Conservation (phyloP, 1,140 invertebrate species). For the Phocides pigmalion region DNA sequence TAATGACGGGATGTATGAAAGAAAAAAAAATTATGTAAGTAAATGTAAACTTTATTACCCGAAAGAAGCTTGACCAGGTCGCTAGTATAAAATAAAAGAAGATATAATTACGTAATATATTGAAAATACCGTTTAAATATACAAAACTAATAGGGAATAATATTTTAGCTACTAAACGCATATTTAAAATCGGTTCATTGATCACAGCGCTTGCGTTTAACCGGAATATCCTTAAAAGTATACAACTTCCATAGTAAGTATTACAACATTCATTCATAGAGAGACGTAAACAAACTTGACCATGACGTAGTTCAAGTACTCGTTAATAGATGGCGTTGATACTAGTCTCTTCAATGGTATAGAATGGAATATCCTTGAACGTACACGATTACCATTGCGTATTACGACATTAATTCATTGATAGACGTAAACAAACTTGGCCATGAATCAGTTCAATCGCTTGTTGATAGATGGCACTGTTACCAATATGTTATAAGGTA, state of each 20-base stretch:
- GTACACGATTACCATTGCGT: slow-evolving; percentile 25
- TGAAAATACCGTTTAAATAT: too few relatives aligned
- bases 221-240: slow-evolving; percentile 61
- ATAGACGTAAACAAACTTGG: slow-evolving; percentile 58
- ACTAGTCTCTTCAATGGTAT: background rate
- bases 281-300: slow-evolving; percentile 61
- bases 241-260: slow-evolving; percentile 13
- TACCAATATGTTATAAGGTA: background rate
- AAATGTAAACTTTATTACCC: too few relatives aligned
- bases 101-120: too few relatives aligned
- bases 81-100: too few relatives aligned
- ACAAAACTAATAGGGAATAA: too few relatives aligned
- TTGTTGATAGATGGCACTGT: slow-evolving; percentile 55
- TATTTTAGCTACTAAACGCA: too few relatives aligned
- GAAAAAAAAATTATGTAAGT: too few relatives aligned
- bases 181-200: slow-evolving; percentile 37
- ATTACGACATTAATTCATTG: slow-evolving; percentile 40
- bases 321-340: slow-evolving; percentile 56
- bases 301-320: slow-evolving; percentile 56
- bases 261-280: slow-evolving; percentile 40
- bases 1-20: too few relatives aligned
- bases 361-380: slow-evolving; percentile 65
- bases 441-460: slow-evolving; percentile 56
- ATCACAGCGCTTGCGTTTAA: slow-evolving; percentile 27
- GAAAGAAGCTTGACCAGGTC: too few relatives aligned